phyloP scores from a whole-genome alignment of 2,888 invertebrate species.

The Heliconius hortense region DNA sequence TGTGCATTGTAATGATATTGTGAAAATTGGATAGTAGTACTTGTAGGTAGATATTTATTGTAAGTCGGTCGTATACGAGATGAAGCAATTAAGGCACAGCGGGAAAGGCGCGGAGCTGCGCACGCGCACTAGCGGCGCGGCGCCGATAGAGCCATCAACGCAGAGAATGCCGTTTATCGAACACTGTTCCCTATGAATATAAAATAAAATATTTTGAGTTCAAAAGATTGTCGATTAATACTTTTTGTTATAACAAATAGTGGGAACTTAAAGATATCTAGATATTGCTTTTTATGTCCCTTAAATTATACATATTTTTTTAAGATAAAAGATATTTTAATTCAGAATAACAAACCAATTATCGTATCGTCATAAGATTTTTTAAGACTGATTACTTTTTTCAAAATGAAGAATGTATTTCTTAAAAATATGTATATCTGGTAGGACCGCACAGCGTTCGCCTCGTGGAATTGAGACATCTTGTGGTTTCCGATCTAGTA shows the following conservation, averaged over 20 bases:
- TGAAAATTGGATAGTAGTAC: slow-evolving; percentile 40
- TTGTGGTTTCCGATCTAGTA: slow-evolving; percentile 79
- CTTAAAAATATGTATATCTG: slow-evolving; percentile 66
- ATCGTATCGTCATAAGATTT: no score
- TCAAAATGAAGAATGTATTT: slow-evolving; percentile 57
- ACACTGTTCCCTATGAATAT: slow-evolving; percentile 47
- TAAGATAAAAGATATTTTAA: no score
- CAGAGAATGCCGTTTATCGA: slow-evolving; percentile 39
- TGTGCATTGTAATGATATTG: slow-evolving; percentile 39
- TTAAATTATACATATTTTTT: not conserved
- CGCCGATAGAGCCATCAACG: slow-evolving; percentile 80
- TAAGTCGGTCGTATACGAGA: slow-evolving; percentile 73
- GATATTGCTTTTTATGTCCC: not conserved
- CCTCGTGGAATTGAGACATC: slow-evolving; percentile 82
- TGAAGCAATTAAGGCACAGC: slow-evolving; percentile 80
- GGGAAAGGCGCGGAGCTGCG: slow-evolving; percentile 59
- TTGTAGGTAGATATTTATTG: slow-evolving; percentile 56
- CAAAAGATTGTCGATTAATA: not conserved
- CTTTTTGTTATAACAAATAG: not conserved
- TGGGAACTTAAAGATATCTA: not conserved
- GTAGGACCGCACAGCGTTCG: slow-evolving; percentile 78
- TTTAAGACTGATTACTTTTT: no score
- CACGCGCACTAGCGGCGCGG: slow-evolving; percentile 63
- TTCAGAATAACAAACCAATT: no score
- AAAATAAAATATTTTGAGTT: slow-evolving; percentile 24